phyloP scores from a whole-genome alignment of 1,140 invertebrate genomes.

The Pogonus chalceus region DNA sequence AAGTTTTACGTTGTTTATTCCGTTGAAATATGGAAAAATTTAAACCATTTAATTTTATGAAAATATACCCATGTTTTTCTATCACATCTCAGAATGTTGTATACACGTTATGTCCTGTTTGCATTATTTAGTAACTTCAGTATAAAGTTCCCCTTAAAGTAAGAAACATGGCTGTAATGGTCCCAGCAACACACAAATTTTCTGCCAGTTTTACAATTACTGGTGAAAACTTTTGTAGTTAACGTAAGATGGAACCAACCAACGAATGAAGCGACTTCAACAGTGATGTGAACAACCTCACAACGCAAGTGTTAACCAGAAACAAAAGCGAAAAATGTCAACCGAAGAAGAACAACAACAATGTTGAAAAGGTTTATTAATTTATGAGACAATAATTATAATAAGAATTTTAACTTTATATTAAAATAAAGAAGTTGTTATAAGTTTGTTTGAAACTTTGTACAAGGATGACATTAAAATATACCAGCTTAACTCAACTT shows the following conservation, averaged over 20 bases:
- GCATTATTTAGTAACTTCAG: slow-evolving; percentile 25
- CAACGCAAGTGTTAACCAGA: neutral
- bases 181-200: slow-evolving; percentile 25
- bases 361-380: slow-evolving; percentile 2
- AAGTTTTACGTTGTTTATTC: too few species aligned
- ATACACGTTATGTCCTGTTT: slow-evolving; percentile 25
- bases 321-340: slow-evolving; percentile 7
- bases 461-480: too few species aligned
- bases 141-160: slow-evolving; percentile 24
- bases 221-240: slow-evolving; percentile 24
- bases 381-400: neutral
- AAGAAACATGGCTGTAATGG: slow-evolving; percentile 26
- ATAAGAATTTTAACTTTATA: neutral
- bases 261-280: neutral
- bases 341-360: neutral
- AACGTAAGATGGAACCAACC: slow-evolving; percentile 10
- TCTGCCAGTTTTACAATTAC: slow-evolving; percentile 27
- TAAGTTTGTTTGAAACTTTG: too few species aligned
- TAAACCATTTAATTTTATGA: neutral
- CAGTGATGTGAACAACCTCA: neutral
- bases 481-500: too few species aligned
- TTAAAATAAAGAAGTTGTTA: too few species aligned
- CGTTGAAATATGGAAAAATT: too few species aligned
- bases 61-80: neutral
- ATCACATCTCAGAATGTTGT: neutral